These are phyloP conservation scores for Nomada ferruginata DNA, from an alignment of 2,888 invertebrate species.

Conservation along the genomic window DNA sequence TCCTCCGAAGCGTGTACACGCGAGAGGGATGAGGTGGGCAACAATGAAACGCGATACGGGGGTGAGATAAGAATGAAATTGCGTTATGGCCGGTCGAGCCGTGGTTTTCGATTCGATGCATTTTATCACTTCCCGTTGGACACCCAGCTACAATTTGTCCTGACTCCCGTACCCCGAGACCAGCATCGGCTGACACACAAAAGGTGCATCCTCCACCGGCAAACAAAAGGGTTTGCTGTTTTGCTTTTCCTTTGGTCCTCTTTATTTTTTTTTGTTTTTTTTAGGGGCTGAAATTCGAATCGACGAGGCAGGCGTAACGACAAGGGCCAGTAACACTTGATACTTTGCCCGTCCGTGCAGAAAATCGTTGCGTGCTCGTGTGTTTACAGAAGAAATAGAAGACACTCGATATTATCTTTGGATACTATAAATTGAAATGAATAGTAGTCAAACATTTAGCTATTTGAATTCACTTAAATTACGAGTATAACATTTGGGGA, in stretches of 20 bases:
- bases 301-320: not conserved
- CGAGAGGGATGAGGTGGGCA: conserved; percentile 28
- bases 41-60: conserved; percentile 64
- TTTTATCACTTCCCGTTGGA: conserved; percentile 63
- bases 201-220: conserved; percentile 17
- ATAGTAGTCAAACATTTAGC: too few relatives aligned
- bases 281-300: conserved; percentile 2
- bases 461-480: too few relatives aligned
- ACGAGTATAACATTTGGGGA: too few relatives aligned
- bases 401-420: too few relatives aligned
- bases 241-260: not conserved
- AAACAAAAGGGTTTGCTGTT: conserved; percentile 22
- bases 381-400: too few relatives aligned
- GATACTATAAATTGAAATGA: too few relatives aligned
- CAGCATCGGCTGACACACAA: conserved; percentile 10
- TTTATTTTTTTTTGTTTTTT: not conserved
- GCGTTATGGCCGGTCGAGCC: conserved; percentile 62
- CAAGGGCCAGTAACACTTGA: conserved; percentile 11
- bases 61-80: conserved; percentile 65
- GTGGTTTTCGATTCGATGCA: conserved; percentile 64
- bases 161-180: conserved; percentile 18
- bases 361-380: not conserved
- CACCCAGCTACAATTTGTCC: conserved; percentile 61
- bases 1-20: conserved; percentile 59
- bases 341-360: not conserved